Base-by-base conservation (phyloP, 92 coral and sea anemone species). In the Blastomussa wellsi region DNA sequence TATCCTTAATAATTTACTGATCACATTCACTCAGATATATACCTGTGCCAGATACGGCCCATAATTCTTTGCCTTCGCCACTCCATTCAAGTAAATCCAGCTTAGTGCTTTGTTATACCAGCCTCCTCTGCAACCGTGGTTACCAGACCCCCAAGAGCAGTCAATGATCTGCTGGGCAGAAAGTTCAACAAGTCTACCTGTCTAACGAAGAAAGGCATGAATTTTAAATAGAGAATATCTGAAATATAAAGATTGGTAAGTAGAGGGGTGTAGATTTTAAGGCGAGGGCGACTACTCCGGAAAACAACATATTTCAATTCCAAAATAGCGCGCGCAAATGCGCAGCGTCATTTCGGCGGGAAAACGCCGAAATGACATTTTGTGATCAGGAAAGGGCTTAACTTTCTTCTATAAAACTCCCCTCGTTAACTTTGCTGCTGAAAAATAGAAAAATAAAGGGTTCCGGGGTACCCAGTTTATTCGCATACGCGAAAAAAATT, bases 131-230 rank as follows among this genome's bases (percentile, higher is more conserved):
- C 99, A 96, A 15, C 99, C 99, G 33, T 94, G 97, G 95, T 96
- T 96, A 28, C 99, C 99, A 90, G 99, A 94, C 22, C 99, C 99
- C 99, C 99, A 96, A 51, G 99, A 96, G 78, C 99, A 96, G 81
- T 96, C 99, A 69, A 96, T 77, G 57, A 96, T 86, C 73, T 96
- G 99, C 91, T 96, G 99, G 20, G 99, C 94, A 4, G 99, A 91
- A 42, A 96, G 91, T 31, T 89, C 87, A 0, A 90, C 88, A 24
- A 96, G 90, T 31, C 74, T 82, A 76, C 99, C 99, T 9, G 98
- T 95, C 98, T 95, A 76, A 48, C 49, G 36, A 75, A 55, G 47
- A 33, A 51, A 33, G 19, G 44, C 69, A 82, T 7, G 16, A 32
- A 15, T 24, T 28, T 44, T 42, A n/a, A 65, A 14, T 48, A 15